Evolutionary conservation across 2,888 invertebrate genomes (phyloP).

Genomic region (Ichneumoninae sp.): DNA sequence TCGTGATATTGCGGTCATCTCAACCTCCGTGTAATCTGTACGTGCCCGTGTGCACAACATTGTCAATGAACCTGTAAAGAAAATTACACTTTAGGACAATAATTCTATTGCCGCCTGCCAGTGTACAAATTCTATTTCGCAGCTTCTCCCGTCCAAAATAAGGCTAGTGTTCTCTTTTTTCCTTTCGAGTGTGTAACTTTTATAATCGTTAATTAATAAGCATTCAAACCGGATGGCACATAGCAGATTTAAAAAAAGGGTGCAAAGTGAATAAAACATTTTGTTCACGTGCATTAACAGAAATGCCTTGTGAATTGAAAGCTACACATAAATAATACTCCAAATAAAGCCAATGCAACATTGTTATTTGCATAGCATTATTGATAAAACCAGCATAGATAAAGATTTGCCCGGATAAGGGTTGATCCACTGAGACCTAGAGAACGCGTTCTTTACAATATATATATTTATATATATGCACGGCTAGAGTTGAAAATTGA

Average conservation of each 20-base stretch:
- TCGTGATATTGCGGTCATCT: conserved; percentile 74
- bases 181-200: neutral
- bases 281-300: conserved; percentile 2
- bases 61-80: conserved; percentile 77
- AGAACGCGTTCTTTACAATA: conserved; percentile 22
- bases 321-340: conserved; percentile 17
- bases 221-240: conserved; percentile 48
- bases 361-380: conserved; percentile 57
- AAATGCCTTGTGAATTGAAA: neutral
- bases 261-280: conserved; percentile 15
- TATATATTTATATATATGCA: conserved; percentile 13
- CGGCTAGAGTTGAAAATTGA: conserved; percentile 31
- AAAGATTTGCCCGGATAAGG: conserved; percentile 73
- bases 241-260: conserved; percentile 34
- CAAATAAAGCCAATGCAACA: conserved; percentile 46
- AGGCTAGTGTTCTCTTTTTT: conserved; percentile 7
- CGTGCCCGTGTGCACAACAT: conserved; percentile 72
- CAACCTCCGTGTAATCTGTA: conserved; percentile 72
- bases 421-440: conserved; percentile 67
- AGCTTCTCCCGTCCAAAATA: conserved; percentile 36
- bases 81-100: conserved; percentile 75
- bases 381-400: conserved; percentile 28
- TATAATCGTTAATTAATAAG: neutral
- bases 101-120: conserved; percentile 52
- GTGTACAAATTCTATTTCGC: conserved; percentile 46